Evolutionary conservation across 2,797 vertebrate species (phyloP), one percentile per base, ranked within the genome.

Genomic region (Sciaenops ocellatus): DNA sequence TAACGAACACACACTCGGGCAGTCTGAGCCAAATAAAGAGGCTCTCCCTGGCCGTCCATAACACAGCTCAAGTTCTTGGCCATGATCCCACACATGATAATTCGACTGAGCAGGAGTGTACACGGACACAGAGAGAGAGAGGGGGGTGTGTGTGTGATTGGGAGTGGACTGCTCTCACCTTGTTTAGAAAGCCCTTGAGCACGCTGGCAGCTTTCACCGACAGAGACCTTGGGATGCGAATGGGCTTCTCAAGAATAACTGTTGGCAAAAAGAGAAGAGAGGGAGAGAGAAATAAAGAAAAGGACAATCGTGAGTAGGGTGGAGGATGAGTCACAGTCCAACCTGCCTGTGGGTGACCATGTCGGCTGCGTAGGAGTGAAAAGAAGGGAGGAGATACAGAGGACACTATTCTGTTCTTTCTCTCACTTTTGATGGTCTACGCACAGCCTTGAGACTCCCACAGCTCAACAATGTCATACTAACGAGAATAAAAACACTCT

Each of bases 161-260:
- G 80, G 76, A 78, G 63, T 61, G 73, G 69, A 79, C 65, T 16
- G 61, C 69, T 91, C 94, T 91, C 95, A 99, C 98, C 98, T 99
- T 99, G 94, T 99, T 99, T 88, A 99, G 95, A 96, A 99, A 99
- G 89, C 98, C 98, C 94, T 99, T 99, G 87, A 99, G 93, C 89
- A 99, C 98, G 57, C 98, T 97, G 87, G 98, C 98, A 86, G 98
- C 98, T 94, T 99, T 99, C 90, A 99, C 98, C 1, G 98, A 99
- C 84, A 99, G 95, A 92, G 99, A 99, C 85, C 98, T 97, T 83
- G 98, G 98, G 84, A 99, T 99, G 89, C 98, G 97, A 94, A 99
- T 99, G 59, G 98, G 98, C 94, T 98, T 99, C 95, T 99, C 98
- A 56, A 99, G 97, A 95, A 99, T 99, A 86, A 99, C 98, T 93